A percentile compares a stretch with the other conserved stretches of the same genome.
Evolutionary conservation across 2,888 invertebrate genomes (phyloP).

Genomic region (Alloplasta piceator): DNA sequence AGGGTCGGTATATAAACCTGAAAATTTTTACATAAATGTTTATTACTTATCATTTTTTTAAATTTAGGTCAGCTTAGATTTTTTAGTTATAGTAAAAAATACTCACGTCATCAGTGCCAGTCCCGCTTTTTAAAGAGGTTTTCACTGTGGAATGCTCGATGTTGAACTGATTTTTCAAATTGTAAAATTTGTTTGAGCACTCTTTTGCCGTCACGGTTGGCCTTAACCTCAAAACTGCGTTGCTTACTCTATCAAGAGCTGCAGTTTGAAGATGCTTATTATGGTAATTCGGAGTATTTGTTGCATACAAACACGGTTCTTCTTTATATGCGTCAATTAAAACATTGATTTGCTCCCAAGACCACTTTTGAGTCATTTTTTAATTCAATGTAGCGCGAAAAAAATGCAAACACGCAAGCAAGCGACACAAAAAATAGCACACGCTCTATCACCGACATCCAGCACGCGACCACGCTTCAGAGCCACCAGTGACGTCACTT

Average conservation of each 20-base stretch:
- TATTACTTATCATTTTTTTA: neutral
- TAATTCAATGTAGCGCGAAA: neutral
- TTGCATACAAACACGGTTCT: conserved; percentile 35
- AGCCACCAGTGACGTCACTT: neutral
- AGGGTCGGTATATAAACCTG: conserved; percentile 24
- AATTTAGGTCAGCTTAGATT: conserved; percentile 5
- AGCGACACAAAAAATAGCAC: conserved; percentile 8
- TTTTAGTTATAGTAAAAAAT: conserved; percentile 14
- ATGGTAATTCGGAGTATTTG: conserved; percentile 26
- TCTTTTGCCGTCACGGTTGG: conserved; percentile 19
- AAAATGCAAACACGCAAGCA: conserved; percentile 20
- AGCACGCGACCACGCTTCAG: neutral
- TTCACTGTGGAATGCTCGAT: conserved; percentile 10
- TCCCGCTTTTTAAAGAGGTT: conserved; percentile 9
- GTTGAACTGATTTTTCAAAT: conserved; percentile 19
- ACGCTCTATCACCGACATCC: neutral
- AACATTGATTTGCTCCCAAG: conserved; percentile 12
- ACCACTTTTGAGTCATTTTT: conserved; percentile 30
- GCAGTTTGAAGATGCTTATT: conserved; percentile 31
- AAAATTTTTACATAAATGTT: conserved; percentile 11
- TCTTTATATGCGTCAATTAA: conserved; percentile 39
- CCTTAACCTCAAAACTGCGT: conserved; percentile 18
- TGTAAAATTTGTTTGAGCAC: conserved; percentile 24
- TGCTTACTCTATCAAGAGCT: conserved; percentile 8
- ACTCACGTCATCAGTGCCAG: conserved; percentile 22